phyloP scores from a whole-genome alignment of 2,113 vertebrate genomes.

The Hippocampus zosterae region DNA sequence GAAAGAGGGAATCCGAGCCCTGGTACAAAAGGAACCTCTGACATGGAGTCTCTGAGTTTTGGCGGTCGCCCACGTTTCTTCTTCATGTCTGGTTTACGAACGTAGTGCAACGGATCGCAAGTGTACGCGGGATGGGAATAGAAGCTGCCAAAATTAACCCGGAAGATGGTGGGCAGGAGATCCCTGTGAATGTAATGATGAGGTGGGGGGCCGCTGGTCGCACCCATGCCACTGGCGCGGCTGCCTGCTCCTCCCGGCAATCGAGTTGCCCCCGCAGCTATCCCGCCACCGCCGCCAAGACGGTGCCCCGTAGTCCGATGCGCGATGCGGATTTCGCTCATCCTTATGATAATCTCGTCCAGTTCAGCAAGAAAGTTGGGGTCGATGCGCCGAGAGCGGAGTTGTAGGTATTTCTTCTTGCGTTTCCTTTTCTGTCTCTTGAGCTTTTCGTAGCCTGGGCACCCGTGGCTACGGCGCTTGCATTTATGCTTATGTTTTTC shows the following conservation, averaged over 20 bases:
- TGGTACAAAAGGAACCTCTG: conserved; percentile 94
- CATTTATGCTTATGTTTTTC: conserved; percentile 98
- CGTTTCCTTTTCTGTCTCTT: conserved; percentile 96
- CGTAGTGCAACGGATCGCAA: conserved; percentile 90
- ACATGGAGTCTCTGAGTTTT: conserved; percentile 92
- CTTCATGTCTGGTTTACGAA: conserved; percentile 87
- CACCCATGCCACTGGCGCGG: conserved; percentile 55
- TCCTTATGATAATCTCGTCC: conserved; percentile 85
- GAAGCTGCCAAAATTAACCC: conserved; percentile 89
- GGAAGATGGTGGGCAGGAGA: conserved; percentile 92
- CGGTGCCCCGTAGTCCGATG: conserved; percentile 81
- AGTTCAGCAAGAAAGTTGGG: conserved; percentile 90
- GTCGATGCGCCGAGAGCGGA: conserved; percentile 84
- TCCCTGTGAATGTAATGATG: conserved; percentile 91
- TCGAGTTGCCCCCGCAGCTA: conserved; percentile 53
- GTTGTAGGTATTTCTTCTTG: conserved; percentile 95
- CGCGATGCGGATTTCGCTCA: conserved; percentile 91
- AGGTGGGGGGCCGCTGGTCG: conserved; percentile 75
- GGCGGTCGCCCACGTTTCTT: conserved; percentile 94
- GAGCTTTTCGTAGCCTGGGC: conserved; percentile 90
- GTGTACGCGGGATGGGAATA: conserved; percentile 87
- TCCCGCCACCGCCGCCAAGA: conserved; percentile 60
- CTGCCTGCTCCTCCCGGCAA: conserved; percentile 51
- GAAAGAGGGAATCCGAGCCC: conserved; percentile 91
- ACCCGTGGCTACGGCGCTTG: conserved; percentile 88